Conservation (phyloP, 1,140 invertebrate species). For the Bombus confusus region DNA sequence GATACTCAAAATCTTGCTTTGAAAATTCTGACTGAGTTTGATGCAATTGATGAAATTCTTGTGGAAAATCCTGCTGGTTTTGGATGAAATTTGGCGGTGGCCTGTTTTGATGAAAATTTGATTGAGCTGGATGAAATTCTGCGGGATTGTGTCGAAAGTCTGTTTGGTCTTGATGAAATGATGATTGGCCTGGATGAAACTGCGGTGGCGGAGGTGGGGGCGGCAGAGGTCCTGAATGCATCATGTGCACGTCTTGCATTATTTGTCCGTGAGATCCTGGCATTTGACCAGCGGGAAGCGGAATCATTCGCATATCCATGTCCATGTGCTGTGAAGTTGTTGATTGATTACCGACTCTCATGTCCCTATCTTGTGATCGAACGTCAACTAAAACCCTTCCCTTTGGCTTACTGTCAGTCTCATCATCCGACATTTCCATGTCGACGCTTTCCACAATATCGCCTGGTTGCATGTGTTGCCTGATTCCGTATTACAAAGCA, state of each 20-base stretch:
- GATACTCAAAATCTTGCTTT: slow-evolving; percentile 74
- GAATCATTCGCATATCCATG: slow-evolving; percentile 80
- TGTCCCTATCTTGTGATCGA: slow-evolving; percentile 78
- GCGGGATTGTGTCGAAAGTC: slow-evolving; percentile 69
- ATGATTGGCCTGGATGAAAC: slow-evolving; percentile 69
- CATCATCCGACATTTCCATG: slow-evolving; percentile 90
- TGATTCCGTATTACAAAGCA: slow-evolving; percentile 57
- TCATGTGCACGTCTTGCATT: slow-evolving; percentile 60
- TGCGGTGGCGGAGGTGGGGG: slow-evolving; percentile 71
- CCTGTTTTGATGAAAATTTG: slow-evolving; percentile 73
- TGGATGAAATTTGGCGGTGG: slow-evolving; percentile 66
- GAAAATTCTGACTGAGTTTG: slow-evolving; percentile 62
- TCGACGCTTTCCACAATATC: slow-evolving; percentile 87
- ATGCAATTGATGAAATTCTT: slow-evolving; percentile 68
- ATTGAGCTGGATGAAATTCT: slow-evolving; percentile 70
- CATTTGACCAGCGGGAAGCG: slow-evolving; percentile 67
- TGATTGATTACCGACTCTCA: slow-evolving; percentile 65
- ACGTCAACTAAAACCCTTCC: slow-evolving; percentile 78
- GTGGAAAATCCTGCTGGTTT: slow-evolving; percentile 70
- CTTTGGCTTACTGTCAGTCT: slow-evolving; percentile 80
- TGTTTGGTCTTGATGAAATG: slow-evolving; percentile 71
- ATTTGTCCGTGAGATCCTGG: slow-evolving; percentile 56
- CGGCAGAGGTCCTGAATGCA: slow-evolving; percentile 69
- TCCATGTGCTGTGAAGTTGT: slow-evolving; percentile 67
- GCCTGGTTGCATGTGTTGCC: slow-evolving; percentile 80